Evolutionary conservation across 2,113 vertebrate species (phyloP).

Genomic region (Silurus meridionalis): DNA sequence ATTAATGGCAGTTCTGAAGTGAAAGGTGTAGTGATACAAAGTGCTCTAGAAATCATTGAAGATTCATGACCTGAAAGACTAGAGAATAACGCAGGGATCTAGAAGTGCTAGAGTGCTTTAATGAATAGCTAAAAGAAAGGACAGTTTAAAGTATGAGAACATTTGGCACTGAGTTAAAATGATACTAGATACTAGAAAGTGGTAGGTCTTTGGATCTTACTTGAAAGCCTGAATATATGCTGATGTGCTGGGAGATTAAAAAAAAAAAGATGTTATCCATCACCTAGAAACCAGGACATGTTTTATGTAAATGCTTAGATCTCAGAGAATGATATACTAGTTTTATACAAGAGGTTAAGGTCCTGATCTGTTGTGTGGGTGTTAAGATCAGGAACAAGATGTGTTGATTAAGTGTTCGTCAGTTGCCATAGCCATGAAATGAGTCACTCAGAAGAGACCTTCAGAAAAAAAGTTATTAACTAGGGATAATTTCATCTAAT

Average conservation of each 20-base stretch:
- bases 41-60: neutral
- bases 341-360: neutral
- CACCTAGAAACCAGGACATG: neutral
- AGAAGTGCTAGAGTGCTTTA: neutral
- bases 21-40: neutral
- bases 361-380: neutral
- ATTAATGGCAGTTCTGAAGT: neutral
- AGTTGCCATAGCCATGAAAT: neutral
- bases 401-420: neutral
- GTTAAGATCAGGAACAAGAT: neutral
- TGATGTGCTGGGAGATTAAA: neutral
- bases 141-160: neutral
- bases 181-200: neutral
- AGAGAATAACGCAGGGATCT: neutral
- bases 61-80: neutral
- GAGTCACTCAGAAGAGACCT: neutral
- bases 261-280: neutral
- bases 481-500: neutral
- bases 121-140: neutral
- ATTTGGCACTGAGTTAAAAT: neutral
- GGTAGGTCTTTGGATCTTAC: neutral
- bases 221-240: neutral
- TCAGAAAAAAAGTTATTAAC: neutral
- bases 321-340: neutral
- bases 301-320: neutral